Conservation (phyloP, 2,113 vertebrate genomes). For the Sarotherodon lohbergeri region DNA sequence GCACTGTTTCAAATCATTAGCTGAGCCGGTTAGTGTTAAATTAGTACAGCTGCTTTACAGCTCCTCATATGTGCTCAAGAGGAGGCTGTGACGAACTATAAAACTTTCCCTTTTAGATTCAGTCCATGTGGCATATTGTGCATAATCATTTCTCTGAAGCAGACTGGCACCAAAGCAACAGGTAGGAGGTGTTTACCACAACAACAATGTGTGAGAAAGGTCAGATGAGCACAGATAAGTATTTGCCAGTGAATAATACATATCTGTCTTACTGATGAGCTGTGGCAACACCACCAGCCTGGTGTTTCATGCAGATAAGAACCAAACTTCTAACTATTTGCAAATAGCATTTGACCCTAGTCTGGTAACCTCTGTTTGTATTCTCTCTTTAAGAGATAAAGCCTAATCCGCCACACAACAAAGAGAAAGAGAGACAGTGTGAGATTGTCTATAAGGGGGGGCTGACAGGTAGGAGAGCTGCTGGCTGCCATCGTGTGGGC, state of each 20-base stretch:
- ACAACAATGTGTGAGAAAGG: not conserved
- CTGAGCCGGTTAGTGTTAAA: not conserved
- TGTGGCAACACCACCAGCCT: not conserved
- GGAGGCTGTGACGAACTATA: not conserved
- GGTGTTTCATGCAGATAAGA: not conserved
- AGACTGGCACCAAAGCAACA: not conserved
- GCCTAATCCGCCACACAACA: not conserved
- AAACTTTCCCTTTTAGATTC: not conserved
- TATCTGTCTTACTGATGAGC: not conserved
- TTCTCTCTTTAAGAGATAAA: not conserved
- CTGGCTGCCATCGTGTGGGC: slow-evolving; percentile 20
- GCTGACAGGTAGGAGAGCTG: slow-evolving; percentile 21
- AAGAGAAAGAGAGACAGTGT: not conserved
- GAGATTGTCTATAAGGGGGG: not conserved
- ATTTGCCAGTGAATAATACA: not conserved
- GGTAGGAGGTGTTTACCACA: not conserved
- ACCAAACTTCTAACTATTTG: not conserved
- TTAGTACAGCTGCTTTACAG: not conserved
- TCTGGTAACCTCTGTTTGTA: not conserved
- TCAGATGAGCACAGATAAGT: not conserved
- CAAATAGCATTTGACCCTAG: slow-evolving; percentile 2
- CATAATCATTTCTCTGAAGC: not conserved
- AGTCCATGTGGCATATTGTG: not conserved
- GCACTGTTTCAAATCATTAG: not conserved
- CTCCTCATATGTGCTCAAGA: not conserved